These are phyloP conservation scores for Dione vanillae DNA, from an alignment of 2,888 invertebrate genomes.

Conservation along the genomic window DNA sequence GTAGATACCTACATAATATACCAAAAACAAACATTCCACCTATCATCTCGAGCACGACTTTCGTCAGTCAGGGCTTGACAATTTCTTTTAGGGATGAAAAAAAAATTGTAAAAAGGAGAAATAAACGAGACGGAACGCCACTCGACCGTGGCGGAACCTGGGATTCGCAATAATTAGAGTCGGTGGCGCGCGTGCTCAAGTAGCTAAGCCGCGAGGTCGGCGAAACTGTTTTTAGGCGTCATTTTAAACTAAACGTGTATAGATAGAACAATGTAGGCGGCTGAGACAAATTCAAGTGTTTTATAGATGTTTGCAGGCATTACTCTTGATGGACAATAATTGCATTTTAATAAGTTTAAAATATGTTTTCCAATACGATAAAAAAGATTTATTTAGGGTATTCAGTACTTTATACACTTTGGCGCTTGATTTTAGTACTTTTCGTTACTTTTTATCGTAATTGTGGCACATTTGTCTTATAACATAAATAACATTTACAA, in stretches of 20 bases:
- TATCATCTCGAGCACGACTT: conserved; percentile 30
- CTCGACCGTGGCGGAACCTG: conserved; percentile 47
- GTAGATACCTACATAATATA: not conserved
- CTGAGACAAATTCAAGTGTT: conserved; percentile 16
- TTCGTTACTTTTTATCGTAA: too few relatives aligned
- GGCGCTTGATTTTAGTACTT: too few relatives aligned
- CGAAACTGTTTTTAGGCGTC: conserved; percentile 48
- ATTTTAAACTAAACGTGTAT: conserved; percentile 30
- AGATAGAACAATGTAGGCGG: conserved; percentile 1
- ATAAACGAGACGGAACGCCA: conserved; percentile 48
- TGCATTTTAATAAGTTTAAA: too few relatives aligned
- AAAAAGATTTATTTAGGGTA: too few relatives aligned
- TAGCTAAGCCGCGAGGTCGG: conserved; percentile 49
- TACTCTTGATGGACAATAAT: not conserved
- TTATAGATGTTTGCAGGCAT: not conserved
- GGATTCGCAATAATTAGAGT: conserved; percentile 58
- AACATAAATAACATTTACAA: too few relatives aligned
- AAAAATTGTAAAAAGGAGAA: conserved; percentile 43
- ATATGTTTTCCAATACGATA: too few relatives aligned
- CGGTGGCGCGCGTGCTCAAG: conserved; percentile 60
- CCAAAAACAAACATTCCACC: conserved; percentile 23
- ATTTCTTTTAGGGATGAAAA: conserved; percentile 41
- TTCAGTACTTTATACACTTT: too few relatives aligned
- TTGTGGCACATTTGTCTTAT: too few relatives aligned
- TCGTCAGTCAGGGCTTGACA: conserved; percentile 42